A percentile compares a stretch with the other conserved stretches of the same genome.
Evolutionary conservation across 2,113 vertebrate genomes (phyloP).

Genomic region (Barnardius zonarius): DNA sequence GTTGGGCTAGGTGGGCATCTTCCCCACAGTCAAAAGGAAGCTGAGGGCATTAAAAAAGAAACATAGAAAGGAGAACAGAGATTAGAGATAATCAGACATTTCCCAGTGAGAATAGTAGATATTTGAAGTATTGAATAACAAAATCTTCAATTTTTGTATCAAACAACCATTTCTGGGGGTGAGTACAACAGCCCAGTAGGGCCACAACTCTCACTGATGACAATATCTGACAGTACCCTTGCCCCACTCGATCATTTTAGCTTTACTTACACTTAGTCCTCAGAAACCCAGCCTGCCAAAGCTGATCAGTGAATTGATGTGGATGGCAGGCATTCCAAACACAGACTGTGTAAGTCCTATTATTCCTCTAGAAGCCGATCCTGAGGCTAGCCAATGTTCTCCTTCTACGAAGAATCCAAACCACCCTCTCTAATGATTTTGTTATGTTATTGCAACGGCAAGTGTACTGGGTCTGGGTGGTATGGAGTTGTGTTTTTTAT

Average conservation of each 20-base stretch:
- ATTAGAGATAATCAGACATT: not conserved
- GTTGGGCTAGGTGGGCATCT: not conserved
- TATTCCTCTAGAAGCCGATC: not conserved
- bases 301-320: not conserved
- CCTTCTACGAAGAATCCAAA: not conserved
- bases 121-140: not conserved
- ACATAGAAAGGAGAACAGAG: not conserved
- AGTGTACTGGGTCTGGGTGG: not conserved
- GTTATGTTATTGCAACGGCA: not conserved
- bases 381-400: not conserved
- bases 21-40: not conserved
- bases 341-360: not conserved
- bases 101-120: not conserved
- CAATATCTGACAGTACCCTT: not conserved
- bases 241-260: not conserved
- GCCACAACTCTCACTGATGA: not conserved
- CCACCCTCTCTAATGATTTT: not conserved
- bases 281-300: not conserved
- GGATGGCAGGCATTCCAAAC: not conserved
- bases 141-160: not conserved
- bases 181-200: not conserved
- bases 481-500: not conserved
- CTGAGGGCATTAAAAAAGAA: not conserved
- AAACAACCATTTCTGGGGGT: not conserved
- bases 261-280: not conserved